These are phyloP conservation scores for Oceanites oceanicus DNA, from an alignment of 2,113 vertebrate species.

Conservation along the genomic window DNA sequence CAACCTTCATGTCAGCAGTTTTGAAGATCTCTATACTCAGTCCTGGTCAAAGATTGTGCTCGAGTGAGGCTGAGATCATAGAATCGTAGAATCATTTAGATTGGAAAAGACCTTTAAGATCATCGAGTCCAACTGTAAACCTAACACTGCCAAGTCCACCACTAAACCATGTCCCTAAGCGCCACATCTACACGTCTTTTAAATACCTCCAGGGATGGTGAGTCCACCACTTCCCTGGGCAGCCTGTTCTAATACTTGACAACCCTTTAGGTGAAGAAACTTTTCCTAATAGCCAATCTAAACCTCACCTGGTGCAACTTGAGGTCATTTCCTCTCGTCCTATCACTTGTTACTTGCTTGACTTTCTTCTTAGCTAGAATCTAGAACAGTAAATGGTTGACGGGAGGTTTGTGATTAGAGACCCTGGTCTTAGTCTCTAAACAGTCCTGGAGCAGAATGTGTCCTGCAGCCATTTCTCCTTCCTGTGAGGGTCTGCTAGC, in stretches of 20 bases:
- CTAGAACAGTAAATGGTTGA: neutral
- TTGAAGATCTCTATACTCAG: neutral
- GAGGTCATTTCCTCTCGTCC: neutral
- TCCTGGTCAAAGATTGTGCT: neutral
- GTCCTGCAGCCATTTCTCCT: neutral
- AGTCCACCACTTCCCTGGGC: neutral
- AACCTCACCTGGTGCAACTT: neutral
- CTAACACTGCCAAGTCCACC: too few relatives aligned
- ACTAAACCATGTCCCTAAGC: neutral
- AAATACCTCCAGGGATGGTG: neutral
- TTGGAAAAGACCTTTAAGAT: too few relatives aligned
- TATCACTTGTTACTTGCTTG: neutral
- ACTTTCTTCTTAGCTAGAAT: neutral
- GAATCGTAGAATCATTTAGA: neutral
- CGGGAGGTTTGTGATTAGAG: neutral
- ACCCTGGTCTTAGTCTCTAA: neutral
- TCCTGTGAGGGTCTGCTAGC: neutral
- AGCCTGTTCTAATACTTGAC: neutral
- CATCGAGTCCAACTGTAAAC: too few relatives aligned
- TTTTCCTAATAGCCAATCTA: neutral
- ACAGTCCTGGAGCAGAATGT: neutral
- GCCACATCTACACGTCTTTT: neutral
- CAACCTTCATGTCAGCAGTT: neutral
- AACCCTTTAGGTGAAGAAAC: neutral
- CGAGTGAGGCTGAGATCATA: neutral